Base-by-base conservation (phyloP, 1,140 invertebrate genomes). In the Octopus bimaculoides region DNA sequence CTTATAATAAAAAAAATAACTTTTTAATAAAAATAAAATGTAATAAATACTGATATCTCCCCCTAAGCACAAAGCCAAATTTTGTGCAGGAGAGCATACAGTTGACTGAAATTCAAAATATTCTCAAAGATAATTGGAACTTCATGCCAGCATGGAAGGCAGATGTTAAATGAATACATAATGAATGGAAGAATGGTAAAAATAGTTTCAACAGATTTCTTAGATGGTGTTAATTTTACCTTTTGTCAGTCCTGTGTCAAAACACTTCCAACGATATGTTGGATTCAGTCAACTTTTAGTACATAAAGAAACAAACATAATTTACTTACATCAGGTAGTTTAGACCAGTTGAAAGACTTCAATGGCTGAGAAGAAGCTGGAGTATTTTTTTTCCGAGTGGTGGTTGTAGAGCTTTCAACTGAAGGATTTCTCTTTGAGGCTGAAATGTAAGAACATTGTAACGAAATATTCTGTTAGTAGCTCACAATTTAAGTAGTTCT, bases 331-430 rank as follows among this genome's bases (percentile, higher is more conserved):
- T 97, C 96, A 1, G 96, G 95, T 82, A 98, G 91, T 86, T 98
- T 98, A 8, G 95, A 95, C 97, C 98, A 99, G 90, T 99, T 99
- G 91, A 99, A 97, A 53, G 96, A 97, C 89, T 98, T 99, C 4
- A 99, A 91, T 0, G 97, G 96, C 90, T 96, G 96, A 26, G 94
- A 93, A 6, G 97, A 95, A 79, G 92, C 89, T 54, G 93, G 92
- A 56, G 92, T 89, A 85, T 97, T 95, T 82, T 96, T 97, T 79
- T 96, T 93, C 75, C 52, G 54, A 26, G 77, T 77, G 10, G 83
- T 20, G 52, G 74, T 75, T 12, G 61, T 14, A 41, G 74, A 75
- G 66, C 66, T 71, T 14, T 71, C 66, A 71, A 20, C 26, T n/a
- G 66, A 71, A 20, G 66, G 26, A 20, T n/a, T 71, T 71, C 66